Base-by-base conservation (phyloP, 53 echinoderm and acorn worm genomes). In the Holothuria scabra region DNA sequence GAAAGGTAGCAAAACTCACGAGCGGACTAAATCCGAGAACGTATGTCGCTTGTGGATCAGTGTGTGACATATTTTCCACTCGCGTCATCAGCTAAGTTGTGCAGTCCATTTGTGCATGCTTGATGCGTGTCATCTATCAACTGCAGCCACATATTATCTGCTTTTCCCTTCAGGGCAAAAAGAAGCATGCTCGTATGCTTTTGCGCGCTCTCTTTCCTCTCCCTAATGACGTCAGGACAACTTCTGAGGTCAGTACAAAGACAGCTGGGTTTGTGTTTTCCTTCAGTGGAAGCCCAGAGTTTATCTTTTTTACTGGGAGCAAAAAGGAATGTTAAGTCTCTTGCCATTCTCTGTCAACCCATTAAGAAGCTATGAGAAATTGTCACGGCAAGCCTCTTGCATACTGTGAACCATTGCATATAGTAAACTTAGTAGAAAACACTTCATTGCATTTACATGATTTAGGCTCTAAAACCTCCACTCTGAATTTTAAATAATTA, bases 251-350 rank as follows among this genome's bases (percentile, higher is more conserved):
- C 72, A 72, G 48, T 38, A 48, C 25, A 72, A 44, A 44, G 72
- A 72, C 72, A 72, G 72, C 44, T 72, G 72, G 72, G 72, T 25
- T 24, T 72, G 21, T 72, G 72, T 34, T 30, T 22, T 69, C n/a
- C 1, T 33, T 30, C n/a, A 22, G 4, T 16, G 13, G 35, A 13
- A 41, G 23, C 22, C 21, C 34, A 16, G 72, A 48, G 22, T 72
- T 72, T 41, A 44, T 72, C 72, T 72, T 41, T 69, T 22, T 46
- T 11, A 4, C 48, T 41, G 41, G 34, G 35, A 72, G 46, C 46
- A 18, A 46, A 46, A n/a, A 72, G 72, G 72, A 72, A 72, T 72
- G 72, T 72, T 72, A 72, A 72, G 72, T 72, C 72, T 25, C 72
- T 72, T 72, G 37, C 72, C 72, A 72, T 46, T 46, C 52, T 16